Evolutionary conservation across 30 jellyfish, hydroid and myxozoan genomes (phyloP).

Genomic region (Hydractinia symbiolongicarpus): DNA sequence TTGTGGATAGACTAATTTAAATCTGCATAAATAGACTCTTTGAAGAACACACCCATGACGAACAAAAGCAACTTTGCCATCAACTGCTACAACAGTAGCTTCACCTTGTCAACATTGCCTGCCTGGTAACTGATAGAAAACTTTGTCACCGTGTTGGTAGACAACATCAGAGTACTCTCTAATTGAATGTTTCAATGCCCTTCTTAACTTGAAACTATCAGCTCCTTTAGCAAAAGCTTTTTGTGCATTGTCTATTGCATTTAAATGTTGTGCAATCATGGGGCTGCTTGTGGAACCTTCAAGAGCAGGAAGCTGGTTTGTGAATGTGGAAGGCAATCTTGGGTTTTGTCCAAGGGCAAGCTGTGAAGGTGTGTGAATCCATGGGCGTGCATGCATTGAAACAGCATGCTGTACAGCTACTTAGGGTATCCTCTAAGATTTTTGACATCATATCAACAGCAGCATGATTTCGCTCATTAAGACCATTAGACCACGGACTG

Average conservation of each 20-base stretch:
- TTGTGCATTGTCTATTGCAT: constrained; percentile 50
- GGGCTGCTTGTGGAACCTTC: constrained; percentile 38
- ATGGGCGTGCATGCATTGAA: constrained; percentile 24
- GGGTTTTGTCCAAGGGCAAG: constrained; percentile 1
- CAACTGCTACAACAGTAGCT: constrained; percentile 38
- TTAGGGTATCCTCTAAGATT: constrained; percentile 22
- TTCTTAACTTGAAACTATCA: constrained; percentile 31
- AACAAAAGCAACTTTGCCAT: constrained; percentile 26
- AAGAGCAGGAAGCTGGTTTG: constrained; percentile 35
- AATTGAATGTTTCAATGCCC: constrained; percentile 42
- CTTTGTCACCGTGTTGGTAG: too few relatives aligned
- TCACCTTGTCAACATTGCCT: constrained; percentile 50
- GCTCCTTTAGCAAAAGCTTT: constrained; percentile 26
- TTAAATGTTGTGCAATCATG: constrained; percentile 31
- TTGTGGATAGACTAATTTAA: too few relatives aligned
- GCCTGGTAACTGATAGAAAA: not conserved
- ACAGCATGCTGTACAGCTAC: not conserved
- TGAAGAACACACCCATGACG: too few relatives aligned
- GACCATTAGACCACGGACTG: constrained; percentile 39
- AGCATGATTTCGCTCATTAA: constrained; percentile 29
- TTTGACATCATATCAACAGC: constrained; percentile 18
- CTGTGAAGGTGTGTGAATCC: constrained; percentile 37
- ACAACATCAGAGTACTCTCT: too few relatives aligned
- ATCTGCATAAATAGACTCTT: too few relatives aligned
- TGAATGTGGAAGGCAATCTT: constrained; percentile 29